These are phyloP conservation scores for Adelges cooleyi DNA, from an alignment of 1,140 invertebrate species.

Conservation along the genomic window DNA sequence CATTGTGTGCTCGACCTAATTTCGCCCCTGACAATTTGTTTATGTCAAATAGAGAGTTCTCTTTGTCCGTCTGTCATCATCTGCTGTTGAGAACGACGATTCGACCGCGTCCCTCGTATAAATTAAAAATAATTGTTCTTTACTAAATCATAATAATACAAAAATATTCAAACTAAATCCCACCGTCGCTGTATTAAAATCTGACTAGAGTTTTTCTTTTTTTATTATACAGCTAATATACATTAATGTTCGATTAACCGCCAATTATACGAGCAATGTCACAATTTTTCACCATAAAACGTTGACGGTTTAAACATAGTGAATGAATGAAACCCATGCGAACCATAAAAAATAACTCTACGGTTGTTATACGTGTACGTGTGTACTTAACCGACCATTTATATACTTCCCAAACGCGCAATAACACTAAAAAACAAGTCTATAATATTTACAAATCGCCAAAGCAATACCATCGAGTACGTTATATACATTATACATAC, in stretches of 20 bases:
- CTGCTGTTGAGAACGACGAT: too few species aligned
- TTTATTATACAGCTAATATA: neutral
- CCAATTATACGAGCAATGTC: neutral
- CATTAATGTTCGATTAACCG: neutral
- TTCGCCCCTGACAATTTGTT: neutral
- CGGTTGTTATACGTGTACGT: too few species aligned
- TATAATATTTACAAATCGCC: too few species aligned
- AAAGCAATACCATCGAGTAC: too few species aligned
- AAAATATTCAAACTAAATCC: neutral
- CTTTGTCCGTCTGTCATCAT: slow-evolving; percentile 17
- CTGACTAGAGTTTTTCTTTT: neutral
- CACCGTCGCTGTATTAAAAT: neutral
- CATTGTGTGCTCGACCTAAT: slow-evolving; percentile 3
- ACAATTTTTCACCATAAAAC: neutral
- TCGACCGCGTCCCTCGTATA: too few species aligned
- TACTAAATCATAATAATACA: too few species aligned
- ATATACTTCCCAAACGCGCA: too few species aligned
- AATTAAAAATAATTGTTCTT: neutral
- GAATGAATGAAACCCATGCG: too few species aligned
- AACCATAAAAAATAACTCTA: too few species aligned
- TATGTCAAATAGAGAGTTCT: neutral
- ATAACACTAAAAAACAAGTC: too few species aligned
- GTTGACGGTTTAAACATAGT: neutral
- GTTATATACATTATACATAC: too few species aligned
- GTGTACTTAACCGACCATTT: too few species aligned